Evolutionary conservation across 1,140 invertebrate genomes (phyloP).

Genomic region (Zaprionus taronus): DNA sequence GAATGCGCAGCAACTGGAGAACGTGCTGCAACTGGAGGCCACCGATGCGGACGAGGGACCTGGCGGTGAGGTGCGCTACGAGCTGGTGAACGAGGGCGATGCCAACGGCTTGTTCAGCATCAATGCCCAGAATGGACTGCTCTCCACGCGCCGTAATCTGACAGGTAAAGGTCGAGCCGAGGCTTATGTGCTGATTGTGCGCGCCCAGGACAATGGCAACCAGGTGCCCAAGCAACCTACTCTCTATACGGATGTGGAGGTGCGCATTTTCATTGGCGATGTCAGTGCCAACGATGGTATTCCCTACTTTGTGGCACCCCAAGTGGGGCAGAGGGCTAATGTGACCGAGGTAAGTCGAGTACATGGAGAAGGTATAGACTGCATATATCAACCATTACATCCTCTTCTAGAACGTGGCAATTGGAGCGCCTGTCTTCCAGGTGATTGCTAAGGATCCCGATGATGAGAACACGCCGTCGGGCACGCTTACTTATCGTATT

Average conservation of each 20-base stretch:
- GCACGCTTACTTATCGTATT: conserved; percentile 90
- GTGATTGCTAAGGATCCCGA: conserved; percentile 92
- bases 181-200: conserved; percentile 89
- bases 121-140: conserved; percentile 88
- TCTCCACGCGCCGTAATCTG: conserved; percentile 87
- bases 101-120: conserved; percentile 89
- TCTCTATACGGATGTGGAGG: conserved; percentile 87
- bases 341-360: conserved; percentile 88
- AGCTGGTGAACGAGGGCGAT: conserved; percentile 90
- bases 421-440: conserved; percentile 91
- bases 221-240: conserved; percentile 84
- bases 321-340: conserved; percentile 88
- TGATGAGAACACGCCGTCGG: conserved; percentile 90
- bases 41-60: conserved; percentile 90
- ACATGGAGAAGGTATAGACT: not conserved
- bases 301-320: conserved; percentile 90
- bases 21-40: conserved; percentile 91
- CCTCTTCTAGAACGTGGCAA: conserved; percentile 86
- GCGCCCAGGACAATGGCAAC: conserved; percentile 90
- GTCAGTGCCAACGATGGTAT: conserved; percentile 93
- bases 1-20: conserved; percentile 88
- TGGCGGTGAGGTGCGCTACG: conserved; percentile 88
- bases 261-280: conserved; percentile 91
- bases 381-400: not conserved
- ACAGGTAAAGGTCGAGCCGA: conserved; percentile 89